Base-by-base conservation (phyloP, 2,797 vertebrate species). In the Urosaurus nigricauda region DNA sequence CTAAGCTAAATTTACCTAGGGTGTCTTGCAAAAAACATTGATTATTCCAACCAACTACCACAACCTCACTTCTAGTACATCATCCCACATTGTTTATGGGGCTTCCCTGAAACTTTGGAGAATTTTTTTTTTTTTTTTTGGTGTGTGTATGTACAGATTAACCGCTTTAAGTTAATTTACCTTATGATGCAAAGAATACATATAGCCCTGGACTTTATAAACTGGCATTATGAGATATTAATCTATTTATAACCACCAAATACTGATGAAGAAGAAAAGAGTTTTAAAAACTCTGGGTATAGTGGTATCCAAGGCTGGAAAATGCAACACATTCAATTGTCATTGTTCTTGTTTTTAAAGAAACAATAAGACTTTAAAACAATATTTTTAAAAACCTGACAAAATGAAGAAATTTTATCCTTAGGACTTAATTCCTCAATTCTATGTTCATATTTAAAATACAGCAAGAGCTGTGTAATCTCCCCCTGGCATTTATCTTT, bases 281-380 rank as follows among this genome's bases (percentile, higher is more conserved):
- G 29, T 32, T 68, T 68, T 17, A 86, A 60, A 74, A 90, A 91
- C 90, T 90, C 87, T 84, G 87, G 53, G 26, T 43, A 88, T 71
- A 14, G 58, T 17, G 47, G 16, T 47, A 47, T 7, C 24, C 24
- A 32, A 37, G 21, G 40, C 8, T 51, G 13, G n/a, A 51, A 78
- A 40, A 51, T 86, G 60, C 24, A 79, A 21, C 13, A 17, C 63
- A 68, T 86, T 32, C 3, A 47, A 0, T 19, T 2, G 71, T 78
- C 92, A 88, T 79, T 60, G 86, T n/a, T n/a, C n/a, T n/a, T n/a
- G n/a, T 92, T 89, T 89, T 84, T 58, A 3, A 43, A 58, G 58
- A 75, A 32, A 4, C 2, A 4, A 5, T 16, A 77, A 56, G 16
- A 73, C n/a, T 12, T 9, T n/a, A n/a, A n/a, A n/a, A n/a, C n/a